Conservation (phyloP, 2,888 invertebrate genomes). For the Eupithecia inturbata region DNA sequence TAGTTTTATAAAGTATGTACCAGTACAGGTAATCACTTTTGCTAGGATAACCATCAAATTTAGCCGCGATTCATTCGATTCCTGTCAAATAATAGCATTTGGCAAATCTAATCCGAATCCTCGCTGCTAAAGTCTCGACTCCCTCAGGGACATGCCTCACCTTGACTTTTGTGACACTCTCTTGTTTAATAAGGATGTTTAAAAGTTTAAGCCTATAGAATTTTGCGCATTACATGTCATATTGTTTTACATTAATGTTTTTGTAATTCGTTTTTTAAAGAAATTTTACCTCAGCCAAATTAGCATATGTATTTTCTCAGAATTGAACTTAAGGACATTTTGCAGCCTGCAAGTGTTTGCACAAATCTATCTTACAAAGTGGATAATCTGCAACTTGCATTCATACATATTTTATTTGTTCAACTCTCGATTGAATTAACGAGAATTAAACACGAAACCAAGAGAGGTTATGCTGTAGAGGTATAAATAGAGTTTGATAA, state of each 20-base stretch:
- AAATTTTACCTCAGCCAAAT: background rate
- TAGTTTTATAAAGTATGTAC: too few relatives aligned
- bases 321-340: too few relatives aligned
- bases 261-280: too few relatives aligned
- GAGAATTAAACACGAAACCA: too few relatives aligned
- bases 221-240: background rate
- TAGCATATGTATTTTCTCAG: background rate
- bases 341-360: too few relatives aligned
- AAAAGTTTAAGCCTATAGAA: background rate
- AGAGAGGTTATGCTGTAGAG: too few relatives aligned
- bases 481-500: too few relatives aligned
- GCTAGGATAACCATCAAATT: background rate
- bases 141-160: background rate
- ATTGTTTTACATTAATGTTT: background rate
- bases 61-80: background rate
- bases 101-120: background rate
- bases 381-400: too few relatives aligned
- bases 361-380: too few relatives aligned
- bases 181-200: background rate
- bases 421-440: too few relatives aligned
- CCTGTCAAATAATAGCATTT: background rate
- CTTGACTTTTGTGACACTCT: conserved; percentile 8
- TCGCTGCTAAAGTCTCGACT: background rate
- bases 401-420: too few relatives aligned
- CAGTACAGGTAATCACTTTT: too few relatives aligned